Conservation (phyloP, 2,113 vertebrate species). For the Papio anubis region DNA sequence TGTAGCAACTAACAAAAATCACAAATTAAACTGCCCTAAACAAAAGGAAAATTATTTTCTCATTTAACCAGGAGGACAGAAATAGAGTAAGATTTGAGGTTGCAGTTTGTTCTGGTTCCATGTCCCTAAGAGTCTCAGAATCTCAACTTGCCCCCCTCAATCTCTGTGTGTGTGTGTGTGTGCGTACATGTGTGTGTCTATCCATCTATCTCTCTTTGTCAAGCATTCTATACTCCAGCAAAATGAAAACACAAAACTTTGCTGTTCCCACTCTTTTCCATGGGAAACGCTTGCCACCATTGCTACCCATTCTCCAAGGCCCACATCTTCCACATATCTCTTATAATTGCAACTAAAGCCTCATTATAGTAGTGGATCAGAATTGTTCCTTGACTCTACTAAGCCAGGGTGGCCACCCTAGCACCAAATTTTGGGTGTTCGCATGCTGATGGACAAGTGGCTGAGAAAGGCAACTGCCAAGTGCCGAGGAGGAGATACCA, state of each 20-base stretch:
- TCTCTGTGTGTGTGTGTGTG: too few species aligned
- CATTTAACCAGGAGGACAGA: neutral
- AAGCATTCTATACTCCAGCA: neutral
- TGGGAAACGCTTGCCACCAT: neutral
- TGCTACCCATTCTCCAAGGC: neutral
- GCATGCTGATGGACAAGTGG: neutral
- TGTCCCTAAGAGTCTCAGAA: neutral
- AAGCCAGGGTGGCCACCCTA: neutral
- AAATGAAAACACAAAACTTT: neutral
- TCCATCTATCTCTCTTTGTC: too few species aligned
- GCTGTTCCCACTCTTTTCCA: neutral
- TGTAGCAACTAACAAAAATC: conserved; percentile 17
- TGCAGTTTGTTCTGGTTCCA: neutral
- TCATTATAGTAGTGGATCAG: neutral
- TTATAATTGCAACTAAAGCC: neutral
- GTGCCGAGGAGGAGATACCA: neutral
- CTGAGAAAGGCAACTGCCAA: neutral
- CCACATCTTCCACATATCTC: neutral
- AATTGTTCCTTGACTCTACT: neutral
- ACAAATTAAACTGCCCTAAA: neutral
- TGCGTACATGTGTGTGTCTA: too few species aligned
- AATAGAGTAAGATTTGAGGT: neutral
- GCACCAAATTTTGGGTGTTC: neutral
- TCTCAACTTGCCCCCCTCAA: neutral
- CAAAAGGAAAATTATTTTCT: neutral